Evolutionary conservation across 2,888 invertebrate species (phyloP), one percentile per base, ranked within the genome.

Genomic region (Mythimna albipuncta): DNA sequence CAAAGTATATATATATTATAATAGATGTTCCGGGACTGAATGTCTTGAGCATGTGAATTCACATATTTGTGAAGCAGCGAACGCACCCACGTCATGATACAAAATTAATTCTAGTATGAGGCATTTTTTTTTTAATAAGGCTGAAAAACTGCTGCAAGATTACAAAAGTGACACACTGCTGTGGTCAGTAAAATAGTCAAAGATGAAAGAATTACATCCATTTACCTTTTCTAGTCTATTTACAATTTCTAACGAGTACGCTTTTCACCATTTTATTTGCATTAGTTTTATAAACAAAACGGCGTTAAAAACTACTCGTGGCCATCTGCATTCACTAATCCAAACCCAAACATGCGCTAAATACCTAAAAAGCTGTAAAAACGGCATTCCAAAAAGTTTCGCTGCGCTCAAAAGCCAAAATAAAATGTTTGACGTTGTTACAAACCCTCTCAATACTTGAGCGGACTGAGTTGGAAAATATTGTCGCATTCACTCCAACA

Each of bases 371-470:
- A 78, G 35, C 55, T 59, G 44, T 57, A 47, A 70, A 77, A 82
- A 82, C 41, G 59, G 19, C 35, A 50, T 72, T 64, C 54, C 21
- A 77, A 77, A 80, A 69, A 79, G 78, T 66, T 70, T 38, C 57
- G 52, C 67, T 71, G 54, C 50, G 61, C 57, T 58, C 66, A 72
- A 77, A 79, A 72, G 67, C 67, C 65, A 62, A 82, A 79, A 82
- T 64, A 82, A 79, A 77, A 82, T 78, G 63, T 66, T 82, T 70
- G 55, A 71, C 50, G 65, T 71, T 78, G 71, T 79, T 77, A 65
- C 55, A 66, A 50, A 70, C 65, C 61, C 81, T 77, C 58, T 59
- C 71, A 81, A 65, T 65, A 77, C 47, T 77, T 77, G 61, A 55
- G 58, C 58, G 55, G 35, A 50, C 70, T 59, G 58, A 70, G 65